Percentiles rank a stretch among this genome's conserved stretches.
Conservation (phyloP, 2,113 vertebrate genomes). For the Narcine bancroftii region DNA sequence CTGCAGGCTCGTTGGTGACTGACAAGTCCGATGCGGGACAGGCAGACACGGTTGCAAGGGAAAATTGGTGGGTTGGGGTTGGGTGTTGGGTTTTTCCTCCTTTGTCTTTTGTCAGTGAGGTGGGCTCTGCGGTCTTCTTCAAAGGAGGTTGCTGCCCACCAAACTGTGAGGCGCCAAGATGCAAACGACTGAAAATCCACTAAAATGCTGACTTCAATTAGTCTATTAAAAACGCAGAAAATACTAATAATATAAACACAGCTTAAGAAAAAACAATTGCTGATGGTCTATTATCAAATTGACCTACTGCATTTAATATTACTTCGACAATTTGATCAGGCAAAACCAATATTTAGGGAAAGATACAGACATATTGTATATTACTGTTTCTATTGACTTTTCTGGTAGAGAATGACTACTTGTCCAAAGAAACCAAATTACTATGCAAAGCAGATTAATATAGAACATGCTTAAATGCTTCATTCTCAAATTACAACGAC, state of each 20-base stretch:
- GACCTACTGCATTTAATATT: neutral
- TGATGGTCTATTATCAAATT: neutral
- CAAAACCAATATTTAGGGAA: neutral
- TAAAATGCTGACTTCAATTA: neutral
- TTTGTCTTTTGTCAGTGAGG: too few species aligned
- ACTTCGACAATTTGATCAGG: neutral
- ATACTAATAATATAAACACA: neutral
- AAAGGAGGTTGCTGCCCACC: too few species aligned
- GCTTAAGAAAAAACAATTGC: neutral
- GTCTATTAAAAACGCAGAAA: neutral
- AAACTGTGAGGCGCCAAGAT: too few species aligned
- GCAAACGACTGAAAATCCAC: neutral
- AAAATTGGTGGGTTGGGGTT: too few species aligned
- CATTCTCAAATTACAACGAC: neutral
- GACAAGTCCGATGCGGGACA: too few species aligned
- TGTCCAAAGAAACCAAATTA: neutral
- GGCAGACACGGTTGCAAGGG: too few species aligned
- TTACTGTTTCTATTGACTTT: neutral
- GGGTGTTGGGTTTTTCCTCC: too few species aligned
- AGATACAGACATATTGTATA: neutral
- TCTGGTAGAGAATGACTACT: neutral
- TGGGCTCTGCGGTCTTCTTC: too few species aligned
- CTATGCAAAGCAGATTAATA: neutral
- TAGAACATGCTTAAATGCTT: neutral
- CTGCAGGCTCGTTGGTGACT: too few species aligned